These are phyloP conservation scores for Empidonax traillii DNA, from an alignment of 2,113 vertebrate genomes.

Conservation along the genomic window DNA sequence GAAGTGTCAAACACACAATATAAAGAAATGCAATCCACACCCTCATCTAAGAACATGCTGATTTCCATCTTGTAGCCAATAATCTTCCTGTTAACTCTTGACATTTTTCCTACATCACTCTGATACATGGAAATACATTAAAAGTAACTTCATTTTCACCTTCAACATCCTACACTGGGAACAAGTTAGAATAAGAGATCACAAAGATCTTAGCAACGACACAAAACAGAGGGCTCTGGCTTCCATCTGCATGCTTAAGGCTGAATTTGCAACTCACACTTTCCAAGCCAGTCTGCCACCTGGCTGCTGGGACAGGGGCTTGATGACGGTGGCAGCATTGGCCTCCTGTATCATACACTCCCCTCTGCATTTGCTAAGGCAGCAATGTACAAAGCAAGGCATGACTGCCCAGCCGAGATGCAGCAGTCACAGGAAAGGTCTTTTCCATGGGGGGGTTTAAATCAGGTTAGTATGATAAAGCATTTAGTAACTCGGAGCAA, in stretches of 20 bases:
- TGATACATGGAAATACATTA: not conserved
- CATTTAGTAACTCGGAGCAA: not conserved
- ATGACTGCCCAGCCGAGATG: not conserved
- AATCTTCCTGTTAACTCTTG: not conserved
- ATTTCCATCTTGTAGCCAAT: not conserved
- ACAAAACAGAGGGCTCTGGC: fast-evolving
- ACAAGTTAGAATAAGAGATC: not conserved
- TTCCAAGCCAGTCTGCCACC: not conserved
- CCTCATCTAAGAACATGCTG: not conserved
- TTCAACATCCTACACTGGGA: not conserved
- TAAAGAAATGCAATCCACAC: not conserved
- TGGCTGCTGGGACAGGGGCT: not conserved
- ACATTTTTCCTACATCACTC: not conserved
- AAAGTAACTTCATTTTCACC: not conserved
- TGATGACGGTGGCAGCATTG: fast-evolving
- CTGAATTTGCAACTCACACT: not conserved
- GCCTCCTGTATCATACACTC: not conserved
- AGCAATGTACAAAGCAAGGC: not conserved
- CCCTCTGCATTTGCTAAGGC: not conserved
- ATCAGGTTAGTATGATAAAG: not conserved
- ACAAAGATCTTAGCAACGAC: not conserved
- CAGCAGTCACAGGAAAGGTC: not conserved
- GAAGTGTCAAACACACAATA: not conserved
- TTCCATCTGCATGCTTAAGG: not conserved
- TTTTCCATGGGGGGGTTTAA: not conserved